A percentile compares a stretch with the other conserved stretches of the same genome.
Evolutionary conservation across 2,797 vertebrate genomes (phyloP).

Genomic region (Sparus aurata): DNA sequence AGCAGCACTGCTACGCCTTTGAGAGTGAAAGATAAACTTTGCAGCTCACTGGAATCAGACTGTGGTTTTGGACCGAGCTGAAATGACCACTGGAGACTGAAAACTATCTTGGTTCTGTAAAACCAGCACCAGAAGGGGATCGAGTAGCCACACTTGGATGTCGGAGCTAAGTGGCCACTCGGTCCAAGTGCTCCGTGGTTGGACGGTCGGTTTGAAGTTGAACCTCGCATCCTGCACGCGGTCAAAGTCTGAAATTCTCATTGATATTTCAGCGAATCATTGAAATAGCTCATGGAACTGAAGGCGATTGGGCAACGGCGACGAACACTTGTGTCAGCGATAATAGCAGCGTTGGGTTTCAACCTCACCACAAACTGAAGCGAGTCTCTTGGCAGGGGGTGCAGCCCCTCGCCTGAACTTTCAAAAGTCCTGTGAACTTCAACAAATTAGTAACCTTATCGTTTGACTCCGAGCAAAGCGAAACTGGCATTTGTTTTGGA

Average conservation of each 20-base stretch:
- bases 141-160: slow-evolving; percentile 36
- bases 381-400: slow-evolving; percentile 22
- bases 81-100: slow-evolving; percentile 44
- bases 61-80: slow-evolving; percentile 39
- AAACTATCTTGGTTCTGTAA: slow-evolving; percentile 29
- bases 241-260: slow-evolving; percentile 46
- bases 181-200: slow-evolving; percentile 55
- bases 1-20: not conserved
- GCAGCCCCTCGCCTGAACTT: slow-evolving; percentile 49
- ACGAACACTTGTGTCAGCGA: slow-evolving; percentile 51
- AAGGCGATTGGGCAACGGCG: slow-evolving; percentile 35
- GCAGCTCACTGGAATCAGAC: slow-evolving; percentile 33
- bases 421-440: slow-evolving; percentile 45
- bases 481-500: slow-evolving; percentile 47
- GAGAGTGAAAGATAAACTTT: slow-evolving; percentile 40
- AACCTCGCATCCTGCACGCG: slow-evolving; percentile 57
- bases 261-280: slow-evolving; percentile 36
- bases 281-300: slow-evolving; percentile 45
- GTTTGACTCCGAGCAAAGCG: slow-evolving; percentile 35
- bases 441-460: slow-evolving; percentile 33
- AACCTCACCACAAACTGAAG: slow-evolving; percentile 48
- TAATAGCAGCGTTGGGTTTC: slow-evolving; percentile 63
- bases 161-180: slow-evolving; percentile 31
- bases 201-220: slow-evolving; percentile 47
- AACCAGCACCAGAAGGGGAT: slow-evolving; percentile 39